A percentile compares a stretch with the other conserved stretches of the same genome.
Evolutionary conservation across 92 coral and sea anemone genomes (phyloP).

Genomic region (Parazoanthus atlanticus): DNA sequence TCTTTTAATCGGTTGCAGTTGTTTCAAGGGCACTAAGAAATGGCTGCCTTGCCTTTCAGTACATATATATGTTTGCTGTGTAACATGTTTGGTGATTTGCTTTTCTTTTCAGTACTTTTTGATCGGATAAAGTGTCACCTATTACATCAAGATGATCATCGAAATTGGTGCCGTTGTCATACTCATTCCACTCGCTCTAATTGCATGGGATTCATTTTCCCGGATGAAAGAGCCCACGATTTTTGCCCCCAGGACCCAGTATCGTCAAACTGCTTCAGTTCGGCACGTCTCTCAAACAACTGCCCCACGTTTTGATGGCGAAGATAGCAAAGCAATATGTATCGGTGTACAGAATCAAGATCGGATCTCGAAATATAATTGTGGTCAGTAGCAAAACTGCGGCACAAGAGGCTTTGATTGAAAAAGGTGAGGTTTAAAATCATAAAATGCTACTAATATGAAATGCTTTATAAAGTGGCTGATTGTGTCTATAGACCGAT

Average conservation of each 20-base stretch:
- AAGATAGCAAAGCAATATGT: background rate
- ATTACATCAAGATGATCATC: background rate
- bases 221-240: background rate
- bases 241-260: conserved; percentile 1
- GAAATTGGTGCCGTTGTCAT: background rate
- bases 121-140: background rate
- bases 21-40: no score
- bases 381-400: background rate
- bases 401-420: background rate
- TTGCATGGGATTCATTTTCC: background rate
- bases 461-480: no score
- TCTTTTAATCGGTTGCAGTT: no score
- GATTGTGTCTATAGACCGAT: no score
- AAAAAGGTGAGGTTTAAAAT: background rate
- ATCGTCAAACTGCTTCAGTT: background rate
- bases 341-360: background rate
- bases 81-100: background rate
- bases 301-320: conserved; percentile 3
- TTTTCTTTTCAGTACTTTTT: background rate
- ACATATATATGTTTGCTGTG: no score
- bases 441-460: no score
- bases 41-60: no score
- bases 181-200: background rate
- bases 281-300: background rate
- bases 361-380: background rate